These are phyloP conservation scores for Pelobates fuscus DNA, from an alignment of 2,113 vertebrate species.

Conservation along the genomic window DNA sequence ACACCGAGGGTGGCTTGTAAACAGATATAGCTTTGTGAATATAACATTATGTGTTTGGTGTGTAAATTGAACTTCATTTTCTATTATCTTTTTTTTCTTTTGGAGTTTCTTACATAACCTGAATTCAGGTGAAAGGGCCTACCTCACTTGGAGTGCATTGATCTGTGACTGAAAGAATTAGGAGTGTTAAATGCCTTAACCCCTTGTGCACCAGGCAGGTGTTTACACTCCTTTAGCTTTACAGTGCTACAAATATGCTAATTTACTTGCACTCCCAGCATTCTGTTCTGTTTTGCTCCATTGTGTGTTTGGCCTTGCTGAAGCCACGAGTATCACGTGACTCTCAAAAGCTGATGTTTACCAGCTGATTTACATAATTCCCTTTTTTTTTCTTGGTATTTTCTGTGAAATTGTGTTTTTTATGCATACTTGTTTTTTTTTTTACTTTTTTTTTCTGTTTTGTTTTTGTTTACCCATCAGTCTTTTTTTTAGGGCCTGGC, in stretches of 20 bases:
- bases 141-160: neutral
- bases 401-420: neutral
- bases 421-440: neutral
- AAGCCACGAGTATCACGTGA: neutral
- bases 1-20: too few relatives aligned
- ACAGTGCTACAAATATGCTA: neutral
- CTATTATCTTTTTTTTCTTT: too few relatives aligned
- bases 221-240: too few relatives aligned
- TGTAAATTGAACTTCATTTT: too few relatives aligned
- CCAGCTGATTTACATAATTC: neutral
- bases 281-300: neutral
- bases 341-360: neutral
- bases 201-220: neutral
- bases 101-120: too few relatives aligned
- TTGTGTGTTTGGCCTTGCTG: neutral
- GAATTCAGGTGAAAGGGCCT: too few relatives aligned
- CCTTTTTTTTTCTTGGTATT: too few relatives aligned
- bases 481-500: neutral
- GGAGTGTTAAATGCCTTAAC: neutral
- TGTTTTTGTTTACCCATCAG: too few relatives aligned
- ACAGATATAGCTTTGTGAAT: too few relatives aligned
- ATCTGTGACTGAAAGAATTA: neutral
- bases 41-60: too few relatives aligned
- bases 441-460: too few relatives aligned
- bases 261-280: neutral